Base-by-base conservation (phyloP, 1,140 invertebrate species). In the Drosophila nikananu region DNA sequence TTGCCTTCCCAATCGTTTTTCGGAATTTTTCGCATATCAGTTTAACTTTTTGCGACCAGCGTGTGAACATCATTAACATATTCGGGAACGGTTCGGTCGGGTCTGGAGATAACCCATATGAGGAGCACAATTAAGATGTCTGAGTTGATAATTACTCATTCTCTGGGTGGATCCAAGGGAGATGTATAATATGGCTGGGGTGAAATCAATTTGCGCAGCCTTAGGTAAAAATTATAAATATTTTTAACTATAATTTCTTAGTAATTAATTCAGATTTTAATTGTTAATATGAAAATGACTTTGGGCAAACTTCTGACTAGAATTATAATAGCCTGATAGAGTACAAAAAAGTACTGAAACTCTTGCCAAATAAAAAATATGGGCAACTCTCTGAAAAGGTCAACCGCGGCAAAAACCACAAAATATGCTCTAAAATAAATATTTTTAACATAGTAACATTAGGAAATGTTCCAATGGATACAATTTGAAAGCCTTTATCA, bases 31-130 rank as follows among this genome's bases (percentile, higher is more conserved):
- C 51, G 64, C 77, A 80, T 71, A 83, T 83, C 65, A 63, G 63
- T 66, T 81, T 59, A 72, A 39, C 66, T 19, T 70, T 73, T 72
- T 73, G 71, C 67, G 60, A 70, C 79, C 79, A 71, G 75, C 83
- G 83, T 86, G 83, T 86, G 83, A 79, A 79, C 52, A 41, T 30
- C 76, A 79, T 79, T 79, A 79, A 64, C 65, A 44, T 63, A 49
- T 58, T 63, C 32, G 37, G 37, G 35, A 63, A 42, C 49, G 10
- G 32, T 30, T 62, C 17, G 19, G 41, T 49, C 30, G 5, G 17
- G 32, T 57, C 37, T 17, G 13, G 12, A 58, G 63, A 25, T 60
- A 48, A 66, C 15, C 25, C 49, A 66, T 39, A 30, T 39, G 42
- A 39, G 30, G 12, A 9, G 12, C 44, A 44, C 32, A 48, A 77